phyloP scores from a whole-genome alignment of 2,113 vertebrate genomes.

The Eubucco bourcierii region DNA sequence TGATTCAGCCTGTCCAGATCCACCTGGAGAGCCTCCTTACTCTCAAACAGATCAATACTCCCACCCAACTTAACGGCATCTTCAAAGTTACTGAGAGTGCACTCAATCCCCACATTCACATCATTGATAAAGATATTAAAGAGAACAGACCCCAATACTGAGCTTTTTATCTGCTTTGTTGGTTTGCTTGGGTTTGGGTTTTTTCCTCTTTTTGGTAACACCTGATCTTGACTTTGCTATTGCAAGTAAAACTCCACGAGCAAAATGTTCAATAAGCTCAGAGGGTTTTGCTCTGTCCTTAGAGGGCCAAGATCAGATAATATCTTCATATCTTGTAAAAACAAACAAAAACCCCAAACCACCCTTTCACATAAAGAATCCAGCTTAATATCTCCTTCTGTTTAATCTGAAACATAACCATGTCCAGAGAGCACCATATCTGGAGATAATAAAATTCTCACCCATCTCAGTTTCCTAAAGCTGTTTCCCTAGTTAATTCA shows the following conservation, averaged over 20 bases:
- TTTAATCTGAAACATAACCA: neutral
- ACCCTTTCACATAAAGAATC: neutral
- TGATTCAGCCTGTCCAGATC: neutral
- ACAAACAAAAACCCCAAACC: neutral
- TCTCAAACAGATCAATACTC: neutral
- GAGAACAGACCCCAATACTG: neutral
- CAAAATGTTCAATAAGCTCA: neutral
- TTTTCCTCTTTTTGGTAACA: neutral
- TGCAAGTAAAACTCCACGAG: neutral
- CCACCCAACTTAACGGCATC: neutral
- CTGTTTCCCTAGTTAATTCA: neutral
- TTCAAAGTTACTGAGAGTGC: neutral
- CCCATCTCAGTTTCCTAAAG: neutral
- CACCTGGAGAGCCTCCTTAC: neutral
- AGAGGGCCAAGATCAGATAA: neutral
- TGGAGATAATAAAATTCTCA: neutral
- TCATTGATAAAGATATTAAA: neutral
- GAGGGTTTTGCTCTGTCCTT: neutral
- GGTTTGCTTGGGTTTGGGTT: neutral
- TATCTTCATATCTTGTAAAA: neutral
- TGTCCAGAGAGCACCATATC: neutral
- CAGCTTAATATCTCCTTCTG: neutral
- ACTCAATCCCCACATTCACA: neutral
- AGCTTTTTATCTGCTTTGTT: neutral
- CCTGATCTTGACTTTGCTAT: neutral